A percentile compares a stretch with the other conserved stretches of the same genome.
phyloP scores from a whole-genome alignment of 2,888 invertebrate species.

The Seira musarum region DNA sequence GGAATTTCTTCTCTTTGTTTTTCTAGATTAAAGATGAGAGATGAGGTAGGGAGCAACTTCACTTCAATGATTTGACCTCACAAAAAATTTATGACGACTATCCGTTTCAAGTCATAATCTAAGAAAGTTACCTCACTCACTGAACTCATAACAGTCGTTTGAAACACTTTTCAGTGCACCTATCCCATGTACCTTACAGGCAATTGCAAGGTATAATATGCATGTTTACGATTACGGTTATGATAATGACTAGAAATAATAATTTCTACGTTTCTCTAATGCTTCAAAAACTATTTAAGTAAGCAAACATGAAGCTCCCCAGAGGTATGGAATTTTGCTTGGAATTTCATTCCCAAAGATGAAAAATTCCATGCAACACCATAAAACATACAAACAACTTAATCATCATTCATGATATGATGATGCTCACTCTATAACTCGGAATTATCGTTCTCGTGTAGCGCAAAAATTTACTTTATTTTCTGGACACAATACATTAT shows the following conservation, averaged over 20 bases:
- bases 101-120: no score
- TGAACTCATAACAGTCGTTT: no score
- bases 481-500: slow-evolving; percentile 15
- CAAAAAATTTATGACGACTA: slow-evolving; percentile 3
- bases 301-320: no score
- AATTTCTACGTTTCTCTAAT: slow-evolving; percentile 27
- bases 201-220: slow-evolving; percentile 29
- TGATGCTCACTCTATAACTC: no score
- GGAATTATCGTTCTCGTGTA: no score
- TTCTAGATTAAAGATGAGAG: slow-evolving; percentile 10
- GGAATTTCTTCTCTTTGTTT: no score
- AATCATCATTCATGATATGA: no score
- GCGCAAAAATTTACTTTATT: slow-evolving; percentile 22
- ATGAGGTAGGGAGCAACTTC: slow-evolving; percentile 15
- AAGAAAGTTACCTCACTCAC: slow-evolving; percentile 25
- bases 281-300: slow-evolving; percentile 25
- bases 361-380: slow-evolving; percentile 36
- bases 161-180: no score
- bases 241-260: slow-evolving; percentile 34
- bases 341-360: no score
- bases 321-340: slow-evolving; percentile 37
- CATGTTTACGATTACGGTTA: slow-evolving; percentile 56
- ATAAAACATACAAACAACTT: no score
- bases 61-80: no score
- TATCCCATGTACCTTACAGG: slow-evolving; percentile 26